Evolutionary conservation across 2,888 invertebrate genomes (phyloP).

Genomic region (Terebella lapidaria): DNA sequence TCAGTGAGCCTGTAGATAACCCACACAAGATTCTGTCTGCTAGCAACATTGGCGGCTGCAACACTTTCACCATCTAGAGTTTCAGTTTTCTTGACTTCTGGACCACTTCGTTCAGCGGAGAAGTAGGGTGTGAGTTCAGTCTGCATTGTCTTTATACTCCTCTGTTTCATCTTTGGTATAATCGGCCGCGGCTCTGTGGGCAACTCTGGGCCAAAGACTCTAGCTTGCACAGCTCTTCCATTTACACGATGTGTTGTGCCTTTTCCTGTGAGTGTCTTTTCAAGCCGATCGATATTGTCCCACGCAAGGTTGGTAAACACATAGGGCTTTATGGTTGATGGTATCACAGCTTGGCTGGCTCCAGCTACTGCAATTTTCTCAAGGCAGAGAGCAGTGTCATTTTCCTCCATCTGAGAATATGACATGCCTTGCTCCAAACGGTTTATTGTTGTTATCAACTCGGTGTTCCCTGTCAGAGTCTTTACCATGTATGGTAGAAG

Average conservation of each 20-base stretch:
- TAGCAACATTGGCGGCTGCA: neutral
- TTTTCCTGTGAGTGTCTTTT: slow-evolving; percentile 25
- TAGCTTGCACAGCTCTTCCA: slow-evolving; percentile 23
- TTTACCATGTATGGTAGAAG: neutral
- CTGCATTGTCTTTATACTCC: slow-evolving; percentile 7
- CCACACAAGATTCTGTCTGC: neutral
- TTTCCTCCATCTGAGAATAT: slow-evolving; percentile 13
- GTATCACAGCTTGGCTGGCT: slow-evolving; percentile 6
- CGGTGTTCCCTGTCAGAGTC: neutral
- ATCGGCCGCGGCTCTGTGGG: neutral
- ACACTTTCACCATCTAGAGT: neutral
- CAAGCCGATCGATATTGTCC: slow-evolving; percentile 29
- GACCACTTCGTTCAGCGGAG: slow-evolving; percentile 13
- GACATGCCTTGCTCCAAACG: slow-evolving; percentile 15
- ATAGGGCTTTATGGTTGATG: slow-evolving; percentile 16
- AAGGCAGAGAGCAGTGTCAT: slow-evolving; percentile 21
- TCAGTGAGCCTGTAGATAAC: neutral
- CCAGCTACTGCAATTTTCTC: slow-evolving; percentile 14
- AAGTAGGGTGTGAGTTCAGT: slow-evolving; percentile 10
- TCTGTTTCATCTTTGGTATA: slow-evolving; percentile 9
- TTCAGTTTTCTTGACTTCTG: slow-evolving; percentile 2
- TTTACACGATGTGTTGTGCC: slow-evolving; percentile 29
- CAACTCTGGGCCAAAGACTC: slow-evolving; percentile 1
- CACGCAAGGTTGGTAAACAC: slow-evolving; percentile 20
- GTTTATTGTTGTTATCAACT: slow-evolving; percentile 13